Evolutionary conservation across 2,888 invertebrate genomes (phyloP).

Genomic region (Platycnemis pennipes): DNA sequence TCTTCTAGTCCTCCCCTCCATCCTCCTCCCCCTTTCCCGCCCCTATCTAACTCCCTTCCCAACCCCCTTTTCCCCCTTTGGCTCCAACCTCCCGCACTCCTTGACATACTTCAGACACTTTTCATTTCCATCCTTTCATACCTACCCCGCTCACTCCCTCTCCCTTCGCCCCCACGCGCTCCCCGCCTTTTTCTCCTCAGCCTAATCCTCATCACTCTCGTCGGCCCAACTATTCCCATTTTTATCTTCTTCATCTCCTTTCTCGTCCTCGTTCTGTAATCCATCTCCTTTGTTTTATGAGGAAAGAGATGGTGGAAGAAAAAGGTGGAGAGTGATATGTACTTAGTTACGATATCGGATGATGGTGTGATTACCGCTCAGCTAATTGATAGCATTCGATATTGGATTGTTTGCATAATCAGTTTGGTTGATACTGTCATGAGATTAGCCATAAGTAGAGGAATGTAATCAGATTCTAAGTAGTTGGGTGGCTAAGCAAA

Average conservation of each 20-base stretch:
- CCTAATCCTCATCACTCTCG: background rate
- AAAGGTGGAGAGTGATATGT: no score
- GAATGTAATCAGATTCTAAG: background rate
- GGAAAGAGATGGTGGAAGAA: background rate
- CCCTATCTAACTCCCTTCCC: background rate
- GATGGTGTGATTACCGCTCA: background rate
- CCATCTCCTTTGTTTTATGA: background rate
- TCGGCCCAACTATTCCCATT: background rate
- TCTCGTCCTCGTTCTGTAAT: background rate
- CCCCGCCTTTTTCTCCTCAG: background rate
- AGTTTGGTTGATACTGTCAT: background rate
- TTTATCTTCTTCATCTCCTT: background rate
- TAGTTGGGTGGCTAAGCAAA: background rate
- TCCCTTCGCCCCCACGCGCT: no score
- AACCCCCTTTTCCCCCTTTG: background rate
- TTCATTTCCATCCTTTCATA: constrained; percentile 31
- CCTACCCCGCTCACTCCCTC: background rate
- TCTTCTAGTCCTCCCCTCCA: background rate
- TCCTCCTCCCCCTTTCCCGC: background rate
- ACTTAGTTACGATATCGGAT: no score
- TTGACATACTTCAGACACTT: constrained; percentile 65
- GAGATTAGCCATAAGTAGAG: background rate
- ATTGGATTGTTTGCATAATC: background rate
- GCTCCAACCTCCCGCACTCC: constrained; percentile 49
- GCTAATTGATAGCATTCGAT: background rate